Percentiles rank a stretch among this genome's conserved stretches.
These are phyloP conservation scores for Dipodomys stephensi DNA, from an alignment of 2,113 vertebrate genomes.

Conservation along the genomic window DNA sequence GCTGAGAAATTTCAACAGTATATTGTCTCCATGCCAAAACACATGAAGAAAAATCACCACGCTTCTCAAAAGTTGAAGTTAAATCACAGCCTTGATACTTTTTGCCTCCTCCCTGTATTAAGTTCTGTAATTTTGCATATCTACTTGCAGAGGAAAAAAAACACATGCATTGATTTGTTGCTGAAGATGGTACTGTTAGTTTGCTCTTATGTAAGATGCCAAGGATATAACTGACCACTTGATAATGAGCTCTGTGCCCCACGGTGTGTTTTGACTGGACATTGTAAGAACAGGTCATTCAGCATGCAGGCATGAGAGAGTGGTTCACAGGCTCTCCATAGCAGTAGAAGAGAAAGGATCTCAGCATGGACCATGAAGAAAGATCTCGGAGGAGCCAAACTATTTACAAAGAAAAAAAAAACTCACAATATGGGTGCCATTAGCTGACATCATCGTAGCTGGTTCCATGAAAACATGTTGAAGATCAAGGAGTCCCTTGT, in stretches of 20 bases:
- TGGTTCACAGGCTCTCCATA: neutral
- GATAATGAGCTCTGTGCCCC: neutral
- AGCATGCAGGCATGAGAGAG: neutral
- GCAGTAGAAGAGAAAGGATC: neutral
- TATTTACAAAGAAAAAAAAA: neutral
- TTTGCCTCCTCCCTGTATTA: neutral
- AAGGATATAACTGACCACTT: neutral
- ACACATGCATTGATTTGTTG: neutral
- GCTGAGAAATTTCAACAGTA: neutral
- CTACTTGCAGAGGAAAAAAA: neutral
- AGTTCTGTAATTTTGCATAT: neutral
- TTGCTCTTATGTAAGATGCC: neutral
- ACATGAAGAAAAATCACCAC: neutral
- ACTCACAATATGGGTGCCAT: neutral
- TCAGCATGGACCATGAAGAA: neutral
- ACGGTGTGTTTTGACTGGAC: neutral
- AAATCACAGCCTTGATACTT: neutral
- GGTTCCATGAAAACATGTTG: slow-evolving; percentile 5
- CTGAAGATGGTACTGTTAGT: neutral
- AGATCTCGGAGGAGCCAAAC: neutral
- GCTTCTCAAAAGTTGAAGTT: neutral
- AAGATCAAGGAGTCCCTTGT: neutral
- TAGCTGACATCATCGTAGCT: neutral
- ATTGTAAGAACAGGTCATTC: neutral
- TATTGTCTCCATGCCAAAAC: neutral